Conservation (phyloP, 2,797 vertebrate species). For the Enteromius paludinosus region DNA sequence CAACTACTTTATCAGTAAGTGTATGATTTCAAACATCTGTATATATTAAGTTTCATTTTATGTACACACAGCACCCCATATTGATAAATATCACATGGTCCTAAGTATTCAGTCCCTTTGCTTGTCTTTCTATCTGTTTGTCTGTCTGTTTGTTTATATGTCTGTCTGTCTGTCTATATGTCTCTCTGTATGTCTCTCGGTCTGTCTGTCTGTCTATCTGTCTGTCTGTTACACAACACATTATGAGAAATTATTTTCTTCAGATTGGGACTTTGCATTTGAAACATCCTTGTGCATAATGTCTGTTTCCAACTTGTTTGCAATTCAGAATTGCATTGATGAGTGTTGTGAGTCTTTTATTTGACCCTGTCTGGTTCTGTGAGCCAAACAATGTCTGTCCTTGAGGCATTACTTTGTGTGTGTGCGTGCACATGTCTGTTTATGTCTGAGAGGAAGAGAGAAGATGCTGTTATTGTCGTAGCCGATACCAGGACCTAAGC, state of each 20-base stretch:
- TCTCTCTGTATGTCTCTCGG: too few relatives aligned
- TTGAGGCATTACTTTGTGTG: slow-evolving; percentile 1
- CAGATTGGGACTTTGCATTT: neutral
- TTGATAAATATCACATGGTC: too few relatives aligned
- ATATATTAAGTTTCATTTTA: neutral
- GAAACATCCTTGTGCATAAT: neutral
- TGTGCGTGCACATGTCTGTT: neutral
- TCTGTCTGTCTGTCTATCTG: too few relatives aligned
- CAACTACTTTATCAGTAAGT: slow-evolving; percentile 96
- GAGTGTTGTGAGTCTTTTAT: slow-evolving; percentile 8
- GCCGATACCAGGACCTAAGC: neutral
- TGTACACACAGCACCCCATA: too few relatives aligned
- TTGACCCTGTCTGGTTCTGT: slow-evolving; percentile 42
- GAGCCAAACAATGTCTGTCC: slow-evolving; percentile 16
- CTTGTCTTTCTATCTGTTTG: too few relatives aligned
- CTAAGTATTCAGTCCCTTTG: too few relatives aligned
- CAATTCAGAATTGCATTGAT: neutral
- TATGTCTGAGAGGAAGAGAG: slow-evolving; percentile 16
- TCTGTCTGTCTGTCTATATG: too few relatives aligned
- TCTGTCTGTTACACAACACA: neutral
- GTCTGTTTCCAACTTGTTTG: neutral
- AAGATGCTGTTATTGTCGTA: neutral
- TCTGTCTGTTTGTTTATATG: too few relatives aligned
- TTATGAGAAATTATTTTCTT: neutral
- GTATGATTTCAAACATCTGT: neutral